These are phyloP conservation scores for Anthophora plumipes DNA, from an alignment of 2,888 invertebrate genomes.

Conservation along the genomic window DNA sequence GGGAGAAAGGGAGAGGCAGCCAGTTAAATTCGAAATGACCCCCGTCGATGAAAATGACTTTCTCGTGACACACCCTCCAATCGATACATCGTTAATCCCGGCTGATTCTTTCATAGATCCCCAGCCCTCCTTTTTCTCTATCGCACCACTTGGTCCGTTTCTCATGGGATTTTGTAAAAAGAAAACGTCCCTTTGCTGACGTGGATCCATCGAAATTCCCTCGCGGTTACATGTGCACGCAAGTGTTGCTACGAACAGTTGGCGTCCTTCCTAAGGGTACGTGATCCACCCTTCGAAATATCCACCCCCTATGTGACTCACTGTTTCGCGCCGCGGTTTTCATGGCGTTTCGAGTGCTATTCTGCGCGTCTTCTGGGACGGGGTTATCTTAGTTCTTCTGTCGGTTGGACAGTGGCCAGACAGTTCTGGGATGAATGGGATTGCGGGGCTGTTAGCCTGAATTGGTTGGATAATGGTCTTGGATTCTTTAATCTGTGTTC, in stretches of 20 bases:
- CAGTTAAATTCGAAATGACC: constrained; percentile 13
- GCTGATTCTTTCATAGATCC: constrained; percentile 57
- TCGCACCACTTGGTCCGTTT: constrained; percentile 76
- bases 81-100: constrained; percentile 67
- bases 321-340: constrained; percentile 31
- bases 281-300: constrained; percentile 54
- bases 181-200: constrained; percentile 54
- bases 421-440: neutral
- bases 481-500: neutral
- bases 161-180: constrained; percentile 76
- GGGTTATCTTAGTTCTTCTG: constrained; percentile 6
- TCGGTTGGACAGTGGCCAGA: neutral
- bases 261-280: constrained; percentile 56
- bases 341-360: neutral
- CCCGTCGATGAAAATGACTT: constrained; percentile 60
- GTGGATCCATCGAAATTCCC: constrained; percentile 78
- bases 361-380: constrained; percentile 40
- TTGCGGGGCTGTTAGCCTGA: neutral
- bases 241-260: constrained; percentile 72
- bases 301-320: constrained; percentile 58
- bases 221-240: constrained; percentile 79
- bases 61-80: constrained; percentile 54
- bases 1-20: too few species aligned
- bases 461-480: neutral
- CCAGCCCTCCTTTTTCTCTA: constrained; percentile 20